Conservation (phyloP, 2,113 vertebrate species). For the Hippocampus guttulatus region DNA sequence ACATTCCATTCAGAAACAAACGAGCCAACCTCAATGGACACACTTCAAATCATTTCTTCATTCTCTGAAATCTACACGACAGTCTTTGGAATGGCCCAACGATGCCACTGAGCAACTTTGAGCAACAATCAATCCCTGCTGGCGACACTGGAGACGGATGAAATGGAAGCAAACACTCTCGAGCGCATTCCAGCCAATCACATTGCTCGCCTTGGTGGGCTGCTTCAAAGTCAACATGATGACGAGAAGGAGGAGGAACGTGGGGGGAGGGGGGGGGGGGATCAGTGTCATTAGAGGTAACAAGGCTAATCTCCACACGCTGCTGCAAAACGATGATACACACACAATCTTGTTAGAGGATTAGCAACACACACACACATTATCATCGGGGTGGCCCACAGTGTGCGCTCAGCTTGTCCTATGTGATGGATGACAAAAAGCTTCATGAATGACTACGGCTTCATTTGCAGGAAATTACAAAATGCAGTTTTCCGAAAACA, state of each 20-base stretch:
- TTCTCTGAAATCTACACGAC: no score
- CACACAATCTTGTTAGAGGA: slow-evolving; percentile 11
- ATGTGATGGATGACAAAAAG: not conserved
- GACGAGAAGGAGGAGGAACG: not conserved
- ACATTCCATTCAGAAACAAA: no score
- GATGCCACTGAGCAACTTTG: no score
- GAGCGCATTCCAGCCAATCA: not conserved
- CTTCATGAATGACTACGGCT: not conserved
- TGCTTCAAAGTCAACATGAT: not conserved
- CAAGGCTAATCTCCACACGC: slow-evolving; percentile 27
- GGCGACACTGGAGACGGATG: not conserved
- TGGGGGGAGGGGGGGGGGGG: not conserved
- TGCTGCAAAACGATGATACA: slow-evolving; percentile 21
- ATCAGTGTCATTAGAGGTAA: not conserved
- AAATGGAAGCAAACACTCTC: not conserved
- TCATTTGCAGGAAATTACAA: not conserved
- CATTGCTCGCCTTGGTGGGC: not conserved
- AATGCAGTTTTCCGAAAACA: not conserved
- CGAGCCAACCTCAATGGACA: no score
- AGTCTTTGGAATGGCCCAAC: no score
- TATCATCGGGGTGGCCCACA: slow-evolving; percentile 1
- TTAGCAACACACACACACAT: slow-evolving; percentile 1
- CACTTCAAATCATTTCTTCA: no score
- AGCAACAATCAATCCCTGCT: not conserved
- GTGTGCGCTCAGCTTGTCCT: not conserved